Conservation (phyloP, 2,888 invertebrate genomes). For the Diarsia rubi region DNA sequence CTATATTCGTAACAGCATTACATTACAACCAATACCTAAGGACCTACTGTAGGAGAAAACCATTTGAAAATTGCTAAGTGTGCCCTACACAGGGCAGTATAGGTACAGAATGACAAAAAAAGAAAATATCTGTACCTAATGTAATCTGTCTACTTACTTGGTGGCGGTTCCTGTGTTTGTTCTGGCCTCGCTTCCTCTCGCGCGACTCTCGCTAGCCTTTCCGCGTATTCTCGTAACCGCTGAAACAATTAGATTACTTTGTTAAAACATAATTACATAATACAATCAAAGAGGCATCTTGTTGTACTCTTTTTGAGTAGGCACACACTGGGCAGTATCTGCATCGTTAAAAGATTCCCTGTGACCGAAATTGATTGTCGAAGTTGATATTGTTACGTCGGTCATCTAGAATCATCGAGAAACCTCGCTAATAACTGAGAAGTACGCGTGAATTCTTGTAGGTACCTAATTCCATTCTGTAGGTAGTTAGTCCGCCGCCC, state of each 20-base stretch:
- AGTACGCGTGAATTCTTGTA: too few relatives aligned
- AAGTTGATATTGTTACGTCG: too few relatives aligned
- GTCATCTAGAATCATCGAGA: too few relatives aligned
- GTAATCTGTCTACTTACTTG: conserved; percentile 50
- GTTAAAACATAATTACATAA: neutral
- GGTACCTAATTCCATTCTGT: too few relatives aligned
- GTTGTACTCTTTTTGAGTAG: neutral
- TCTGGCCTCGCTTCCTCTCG: conserved; percentile 80
- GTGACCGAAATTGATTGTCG: too few relatives aligned
- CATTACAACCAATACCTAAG: neutral
- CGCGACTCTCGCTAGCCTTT: conserved; percentile 79
- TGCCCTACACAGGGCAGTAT: neutral
- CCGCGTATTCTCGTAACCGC: conserved; percentile 76
- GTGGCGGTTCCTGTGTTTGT: conserved; percentile 56
- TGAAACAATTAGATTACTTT: conserved; percentile 71
- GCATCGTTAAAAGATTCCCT: neutral
- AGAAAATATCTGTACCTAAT: too few relatives aligned
- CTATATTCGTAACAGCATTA: neutral
- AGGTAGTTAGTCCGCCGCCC: too few relatives aligned
- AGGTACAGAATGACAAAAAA: neutral
- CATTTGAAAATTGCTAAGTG: neutral
- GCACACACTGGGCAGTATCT: neutral
- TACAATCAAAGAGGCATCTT: neutral
- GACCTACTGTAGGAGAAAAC: neutral
- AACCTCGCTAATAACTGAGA: too few relatives aligned